Evolutionary conservation across 2,113 vertebrate genomes (phyloP), one percentile per base, ranked within the genome.

Genomic region (Astatotilapia flaviijosephi): DNA sequence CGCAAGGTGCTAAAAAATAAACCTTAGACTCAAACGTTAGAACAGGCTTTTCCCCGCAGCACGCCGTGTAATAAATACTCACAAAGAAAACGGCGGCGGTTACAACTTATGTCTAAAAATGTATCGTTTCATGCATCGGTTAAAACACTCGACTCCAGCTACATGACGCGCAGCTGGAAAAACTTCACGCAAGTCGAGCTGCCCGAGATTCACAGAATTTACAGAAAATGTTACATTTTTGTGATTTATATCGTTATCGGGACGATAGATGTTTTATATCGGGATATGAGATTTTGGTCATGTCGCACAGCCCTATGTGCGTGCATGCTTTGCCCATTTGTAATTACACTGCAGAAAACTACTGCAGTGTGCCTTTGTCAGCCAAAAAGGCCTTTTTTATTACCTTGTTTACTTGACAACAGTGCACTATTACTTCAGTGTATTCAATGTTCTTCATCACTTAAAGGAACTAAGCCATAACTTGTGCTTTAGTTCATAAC

Each of bases 391-490:
- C 33, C 45, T 86, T 82, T 15, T 19, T 65, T 62, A 83, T 60
- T 83, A 79, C 19, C n/a, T 19, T 31, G 23, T 55, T 79, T 11
- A 12, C 42, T 70, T 53, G 21, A 53, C n/a, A 42, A 47, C n/a
- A 47, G 45, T 40, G 68, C 47, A 17, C 31, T 4, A 58, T 82
- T 55, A 56, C 21, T 49, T 83, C 12, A 82, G 28, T 73, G 14
- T 45, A 60, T 83, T 83, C 8, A 55, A 11, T 53, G 53, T 80
- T 68, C 85, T 35, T 54, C 37, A 28, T 11, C 17, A 73, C 33
- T 42, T 26, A 17, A 92, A 68, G 75, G 60, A 75, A 19, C n/a
- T 79, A 31, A 47, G 21, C 80, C 75, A 26, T 70, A 55, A 88
- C 33, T 11, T 37, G 21, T 21, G 42, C 8, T 62, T 13, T 19